phyloP scores from a whole-genome alignment of 2,113 vertebrate species.

The Arizona elegans region DNA sequence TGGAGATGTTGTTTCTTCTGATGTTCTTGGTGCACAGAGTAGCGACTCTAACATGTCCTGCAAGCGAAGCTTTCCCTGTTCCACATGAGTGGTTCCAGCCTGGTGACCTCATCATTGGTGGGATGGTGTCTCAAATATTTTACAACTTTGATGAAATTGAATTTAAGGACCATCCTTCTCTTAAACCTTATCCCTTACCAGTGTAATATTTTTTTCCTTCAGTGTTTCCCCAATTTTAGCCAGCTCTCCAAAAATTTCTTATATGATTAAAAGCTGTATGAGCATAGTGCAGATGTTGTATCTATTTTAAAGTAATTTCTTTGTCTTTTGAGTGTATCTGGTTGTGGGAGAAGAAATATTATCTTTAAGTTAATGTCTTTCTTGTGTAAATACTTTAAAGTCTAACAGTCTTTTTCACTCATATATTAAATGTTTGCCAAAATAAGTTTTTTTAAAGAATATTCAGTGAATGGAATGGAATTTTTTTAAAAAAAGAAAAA shows the following conservation, averaged over 20 bases:
- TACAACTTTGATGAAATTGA: not conserved
- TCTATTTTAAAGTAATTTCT: no score
- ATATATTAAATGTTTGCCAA: no score
- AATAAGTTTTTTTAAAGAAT: no score
- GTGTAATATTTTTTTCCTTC: not conserved
- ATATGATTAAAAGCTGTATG: no score
- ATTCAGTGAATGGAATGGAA: no score
- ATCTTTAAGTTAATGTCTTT: not conserved
- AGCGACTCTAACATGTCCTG: not conserved
- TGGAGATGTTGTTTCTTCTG: no score
- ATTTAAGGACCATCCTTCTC: not conserved
- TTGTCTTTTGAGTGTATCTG: not conserved
- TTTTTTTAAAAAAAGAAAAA: no score
- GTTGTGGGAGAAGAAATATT: not conserved
- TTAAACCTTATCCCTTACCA: not conserved
- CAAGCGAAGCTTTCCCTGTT: not conserved
- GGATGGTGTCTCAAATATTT: not conserved
- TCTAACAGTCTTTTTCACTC: not conserved
- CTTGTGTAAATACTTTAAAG: not conserved
- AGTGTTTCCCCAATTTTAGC: no score
- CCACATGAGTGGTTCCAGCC: no score
- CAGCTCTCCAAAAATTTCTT: no score
- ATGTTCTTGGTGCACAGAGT: no score
- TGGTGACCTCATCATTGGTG: not conserved
- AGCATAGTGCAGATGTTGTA: no score